Evolutionary conservation across 2,888 invertebrate genomes (phyloP), one percentile per base, ranked within the genome.

Genomic region (Meiosimyza decipiens): DNA sequence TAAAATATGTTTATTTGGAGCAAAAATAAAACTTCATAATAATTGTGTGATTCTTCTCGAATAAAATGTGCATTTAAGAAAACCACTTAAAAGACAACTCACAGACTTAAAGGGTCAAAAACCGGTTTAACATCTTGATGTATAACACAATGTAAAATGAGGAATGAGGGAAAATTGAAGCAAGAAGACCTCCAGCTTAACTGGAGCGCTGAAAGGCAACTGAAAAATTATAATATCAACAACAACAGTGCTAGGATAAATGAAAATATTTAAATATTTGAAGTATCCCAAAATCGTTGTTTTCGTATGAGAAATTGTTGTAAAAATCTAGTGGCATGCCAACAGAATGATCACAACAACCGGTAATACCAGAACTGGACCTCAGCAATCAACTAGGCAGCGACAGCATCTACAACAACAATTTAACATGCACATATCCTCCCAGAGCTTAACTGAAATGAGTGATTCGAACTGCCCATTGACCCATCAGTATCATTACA

Each of bases 381-480:
- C 67, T 2, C 69, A 66, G 65, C 69, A 71, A 18, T 18, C 73
- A 0, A 7, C 18, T 13, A 12, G 7, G 18, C 77, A 70, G 49
- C 49, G 22, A 16, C 69, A 69, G 7, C 70, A 70, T 18, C 60
- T 52, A 13, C 62, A 60, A 16, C 51, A 50, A 15, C 16, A 40
- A 12, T 15, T 16, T 18, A 33, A 47, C 16, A 22, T 52, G 52
- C 83, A 81, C 79, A 49, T 62, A 13, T 91, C 85, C 79, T 94
- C 75, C 89, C 94, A 84, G 89, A 77, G 93, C 92, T 83, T 95
- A 94, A 79, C 86, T 90, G 88, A 75, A 22, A 81, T 75, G 75
- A 80, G 77, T 74, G 74, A 76, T 77, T 9, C 40, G 40, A 40
- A 40, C 9, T 82, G 80, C 74, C 79, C 83, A 16, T 80, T 82